Conservation (phyloP, 2,113 vertebrate genomes). For the Perca schrenkii region DNA sequence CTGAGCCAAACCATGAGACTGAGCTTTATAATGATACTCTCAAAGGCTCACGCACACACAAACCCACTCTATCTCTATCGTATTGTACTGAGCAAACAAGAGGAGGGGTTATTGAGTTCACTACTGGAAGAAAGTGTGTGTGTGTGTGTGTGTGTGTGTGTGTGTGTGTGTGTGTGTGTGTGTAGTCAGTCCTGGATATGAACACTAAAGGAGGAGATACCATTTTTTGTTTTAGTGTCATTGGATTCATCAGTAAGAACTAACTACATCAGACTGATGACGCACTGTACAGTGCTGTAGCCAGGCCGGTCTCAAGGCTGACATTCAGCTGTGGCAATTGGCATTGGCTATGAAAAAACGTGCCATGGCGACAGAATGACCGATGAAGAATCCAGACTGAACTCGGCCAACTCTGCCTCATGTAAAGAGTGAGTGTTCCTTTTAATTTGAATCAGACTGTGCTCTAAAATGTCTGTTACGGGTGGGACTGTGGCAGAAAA, state of each 20-base stretch:
- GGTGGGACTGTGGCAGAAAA: background rate
- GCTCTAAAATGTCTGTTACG: background rate
- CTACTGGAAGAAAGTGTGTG: background rate
- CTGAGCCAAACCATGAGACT: background rate
- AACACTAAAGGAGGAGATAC: background rate
- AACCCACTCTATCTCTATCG: background rate
- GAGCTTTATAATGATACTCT: background rate
- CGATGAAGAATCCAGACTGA: slow-evolving; percentile 17
- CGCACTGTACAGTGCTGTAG: background rate
- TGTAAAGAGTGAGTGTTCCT: slow-evolving; percentile 6
- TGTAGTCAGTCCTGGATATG: background rate
- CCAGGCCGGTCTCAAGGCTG: background rate
- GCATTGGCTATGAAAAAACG: background rate
- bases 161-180: background rate
- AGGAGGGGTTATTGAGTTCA: slow-evolving; percentile 33
- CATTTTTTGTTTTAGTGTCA: background rate
- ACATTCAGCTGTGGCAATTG: slow-evolving; percentile 50
- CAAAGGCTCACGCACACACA: background rate
- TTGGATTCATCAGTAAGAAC: background rate
- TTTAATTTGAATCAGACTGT: slow-evolving; percentile 18
- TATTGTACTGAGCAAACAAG: slow-evolving; percentile 22
- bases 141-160: background rate
- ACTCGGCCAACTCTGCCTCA: background rate
- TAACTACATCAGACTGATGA: background rate
- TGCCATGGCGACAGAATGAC: slow-evolving; percentile 10